Conservation (phyloP, 2,113 vertebrate species). For the Acanthochromis polyacanthus region DNA sequence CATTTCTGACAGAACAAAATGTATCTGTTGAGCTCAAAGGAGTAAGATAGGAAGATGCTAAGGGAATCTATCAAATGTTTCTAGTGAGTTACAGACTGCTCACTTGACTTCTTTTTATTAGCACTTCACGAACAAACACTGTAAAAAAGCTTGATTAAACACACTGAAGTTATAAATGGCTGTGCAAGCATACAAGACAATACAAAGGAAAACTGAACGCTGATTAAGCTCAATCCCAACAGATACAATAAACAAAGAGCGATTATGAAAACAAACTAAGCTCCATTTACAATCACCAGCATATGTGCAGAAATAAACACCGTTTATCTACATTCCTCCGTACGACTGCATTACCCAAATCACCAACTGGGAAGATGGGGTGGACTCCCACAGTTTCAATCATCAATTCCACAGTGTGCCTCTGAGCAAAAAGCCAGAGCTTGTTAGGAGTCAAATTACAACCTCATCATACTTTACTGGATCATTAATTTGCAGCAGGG, state of each 20-base stretch:
- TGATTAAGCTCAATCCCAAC: constrained; percentile 40
- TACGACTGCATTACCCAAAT: constrained; percentile 42
- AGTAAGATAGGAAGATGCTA: constrained; percentile 11
- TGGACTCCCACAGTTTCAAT: constrained; percentile 57
- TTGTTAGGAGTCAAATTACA: constrained; percentile 59
- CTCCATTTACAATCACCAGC: constrained; percentile 61
- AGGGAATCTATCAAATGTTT: background rate
- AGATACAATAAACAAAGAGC: constrained; percentile 60
- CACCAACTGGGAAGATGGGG: constrained; percentile 30
- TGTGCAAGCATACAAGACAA: constrained; percentile 6
- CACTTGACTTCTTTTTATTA: background rate
- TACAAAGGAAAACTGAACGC: background rate
- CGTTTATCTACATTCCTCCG: constrained; percentile 56
- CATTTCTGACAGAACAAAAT: background rate
- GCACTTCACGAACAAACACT: constrained; percentile 10
- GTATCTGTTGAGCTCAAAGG: background rate
- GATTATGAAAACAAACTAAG: constrained; percentile 63
- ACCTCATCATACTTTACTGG: constrained; percentile 60
- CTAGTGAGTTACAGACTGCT: constrained; percentile 18
- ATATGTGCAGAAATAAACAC: constrained; percentile 67
- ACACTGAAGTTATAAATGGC: background rate
- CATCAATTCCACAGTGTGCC: constrained; percentile 45
- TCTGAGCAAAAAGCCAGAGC: constrained; percentile 41
- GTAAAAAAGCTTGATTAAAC: constrained; percentile 12
- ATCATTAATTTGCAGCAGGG: constrained; percentile 66